These are phyloP conservation scores for Automeris io DNA, from an alignment of 2,888 invertebrate species.

Conservation along the genomic window DNA sequence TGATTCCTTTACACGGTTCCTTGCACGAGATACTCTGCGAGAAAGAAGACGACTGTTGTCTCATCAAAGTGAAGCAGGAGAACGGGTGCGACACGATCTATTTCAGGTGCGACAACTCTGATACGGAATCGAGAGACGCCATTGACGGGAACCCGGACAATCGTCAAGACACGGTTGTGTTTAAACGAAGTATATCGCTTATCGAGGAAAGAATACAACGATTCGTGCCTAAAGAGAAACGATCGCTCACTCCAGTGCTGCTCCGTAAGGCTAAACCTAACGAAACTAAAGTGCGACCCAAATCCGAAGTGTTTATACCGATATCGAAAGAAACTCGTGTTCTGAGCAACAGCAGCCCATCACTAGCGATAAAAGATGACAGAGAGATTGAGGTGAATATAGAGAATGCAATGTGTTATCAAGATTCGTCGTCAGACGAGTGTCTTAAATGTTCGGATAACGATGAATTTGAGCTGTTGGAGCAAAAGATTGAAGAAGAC, in stretches of 20 bases:
- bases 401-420: conserved; percentile 58
- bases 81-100: conserved; percentile 65
- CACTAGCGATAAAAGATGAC: conserved; percentile 33
- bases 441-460: conserved; percentile 51
- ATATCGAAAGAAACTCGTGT: conserved; percentile 36
- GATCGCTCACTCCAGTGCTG: conserved; percentile 21
- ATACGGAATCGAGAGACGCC: conserved; percentile 54
- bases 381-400: conserved; percentile 58
- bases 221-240: conserved; percentile 48
- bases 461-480: conserved; percentile 60
- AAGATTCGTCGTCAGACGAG: conserved; percentile 67
- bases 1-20: conserved; percentile 63
- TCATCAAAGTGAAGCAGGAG: conserved; percentile 64
- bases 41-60: conserved; percentile 66
- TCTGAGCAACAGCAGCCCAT: conserved; percentile 57
- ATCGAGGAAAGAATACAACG: conserved; percentile 61
- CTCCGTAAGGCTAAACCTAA: conserved; percentile 17
- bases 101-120: conserved; percentile 60
- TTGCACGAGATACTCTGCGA: conserved; percentile 69
- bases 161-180: conserved; percentile 53
- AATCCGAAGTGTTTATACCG: conserved; percentile 39
- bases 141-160: conserved; percentile 38
- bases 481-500: conserved; percentile 57
- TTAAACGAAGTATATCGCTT: conserved; percentile 61
- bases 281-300: conserved; percentile 31